Conservation (phyloP, 2,888 invertebrate species). For the Drosophila atripex region DNA sequence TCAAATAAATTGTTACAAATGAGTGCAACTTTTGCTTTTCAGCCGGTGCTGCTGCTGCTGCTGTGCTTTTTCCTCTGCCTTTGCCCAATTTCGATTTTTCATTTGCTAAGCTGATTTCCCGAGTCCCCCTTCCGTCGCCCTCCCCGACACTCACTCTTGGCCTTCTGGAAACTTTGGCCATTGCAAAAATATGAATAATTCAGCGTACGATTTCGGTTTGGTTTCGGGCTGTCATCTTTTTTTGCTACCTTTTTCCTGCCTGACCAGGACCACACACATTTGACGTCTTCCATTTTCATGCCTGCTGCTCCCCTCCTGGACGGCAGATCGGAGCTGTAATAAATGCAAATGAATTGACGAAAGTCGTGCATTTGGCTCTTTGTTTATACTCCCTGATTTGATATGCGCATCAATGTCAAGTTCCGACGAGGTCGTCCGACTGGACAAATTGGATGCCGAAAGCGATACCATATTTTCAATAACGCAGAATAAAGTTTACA, state of each 20-base stretch:
- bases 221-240: slow-evolving; percentile 35
- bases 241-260: slow-evolving; percentile 18
- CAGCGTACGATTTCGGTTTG: slow-evolving; percentile 59
- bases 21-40: slow-evolving; percentile 69
- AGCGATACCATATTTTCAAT: slow-evolving; percentile 30
- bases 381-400: slow-evolving; percentile 65
- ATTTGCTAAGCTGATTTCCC: slow-evolving; percentile 73
- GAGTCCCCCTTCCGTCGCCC: slow-evolving; percentile 9
- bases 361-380: slow-evolving; percentile 61
- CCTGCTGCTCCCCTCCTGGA: background rate
- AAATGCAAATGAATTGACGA: slow-evolving; percentile 71
- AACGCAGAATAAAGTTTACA: slow-evolving; percentile 14
- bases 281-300: background rate
- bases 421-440: slow-evolving; percentile 1
- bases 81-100: slow-evolving; percentile 62
- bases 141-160: slow-evolving; percentile 7
- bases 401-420: slow-evolving; percentile 64
- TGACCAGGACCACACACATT: slow-evolving; percentile 21
- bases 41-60: slow-evolving; percentile 7
- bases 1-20: slow-evolving; percentile 79
- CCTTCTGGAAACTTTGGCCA: slow-evolving; percentile 40
- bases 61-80: background rate
- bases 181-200: slow-evolving; percentile 71
- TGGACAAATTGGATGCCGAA: slow-evolving; percentile 24
- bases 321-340: slow-evolving; percentile 43